Conservation (phyloP, 37 sponge, comb jelly and placozoan species). For the Spongilla lacustris region DNA sequence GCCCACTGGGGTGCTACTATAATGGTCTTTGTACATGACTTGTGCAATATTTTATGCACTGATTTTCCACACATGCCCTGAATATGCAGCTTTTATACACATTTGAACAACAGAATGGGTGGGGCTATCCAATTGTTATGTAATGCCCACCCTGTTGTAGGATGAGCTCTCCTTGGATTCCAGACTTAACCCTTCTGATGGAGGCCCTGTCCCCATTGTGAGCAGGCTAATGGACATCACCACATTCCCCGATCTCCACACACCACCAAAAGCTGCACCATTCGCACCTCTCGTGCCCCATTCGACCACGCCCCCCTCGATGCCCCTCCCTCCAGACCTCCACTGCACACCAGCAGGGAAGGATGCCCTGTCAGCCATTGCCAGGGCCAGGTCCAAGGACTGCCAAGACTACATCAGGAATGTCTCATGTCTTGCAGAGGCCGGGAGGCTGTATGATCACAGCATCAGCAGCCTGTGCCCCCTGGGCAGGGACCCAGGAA, state of each 20-base stretch:
- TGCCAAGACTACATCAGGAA: conserved; percentile 73
- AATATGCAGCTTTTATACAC: too few species aligned
- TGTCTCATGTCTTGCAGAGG: conserved; percentile 61
- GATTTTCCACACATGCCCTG: too few species aligned
- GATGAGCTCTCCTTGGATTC: too few species aligned
- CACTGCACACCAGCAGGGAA: conserved; percentile 32
- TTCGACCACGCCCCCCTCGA: neutral
- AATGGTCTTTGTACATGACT: too few species aligned
- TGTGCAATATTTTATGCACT: too few species aligned
- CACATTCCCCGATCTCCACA: too few species aligned
- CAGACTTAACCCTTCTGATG: neutral
- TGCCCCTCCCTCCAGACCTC: neutral
- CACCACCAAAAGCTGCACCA: neutral
- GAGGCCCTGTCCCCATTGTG: neutral
- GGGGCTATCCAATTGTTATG: neutral
- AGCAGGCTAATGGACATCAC: neutral
- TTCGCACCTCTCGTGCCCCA: neutral
- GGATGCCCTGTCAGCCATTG: conserved; percentile 83
- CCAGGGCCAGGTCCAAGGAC: conserved; percentile 64
- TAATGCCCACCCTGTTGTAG: neutral
- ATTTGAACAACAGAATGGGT: too few species aligned
- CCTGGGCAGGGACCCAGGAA: conserved; percentile 49
- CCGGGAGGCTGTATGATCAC: conserved; percentile 56
- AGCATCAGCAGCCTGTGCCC: conserved; percentile 67
- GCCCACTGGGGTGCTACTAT: too few species aligned